Percentiles rank a stretch among this genome's conserved stretches.
phyloP scores from a whole-genome alignment of 2,113 vertebrate genomes.

The Onychostruthus taczanowskii region DNA sequence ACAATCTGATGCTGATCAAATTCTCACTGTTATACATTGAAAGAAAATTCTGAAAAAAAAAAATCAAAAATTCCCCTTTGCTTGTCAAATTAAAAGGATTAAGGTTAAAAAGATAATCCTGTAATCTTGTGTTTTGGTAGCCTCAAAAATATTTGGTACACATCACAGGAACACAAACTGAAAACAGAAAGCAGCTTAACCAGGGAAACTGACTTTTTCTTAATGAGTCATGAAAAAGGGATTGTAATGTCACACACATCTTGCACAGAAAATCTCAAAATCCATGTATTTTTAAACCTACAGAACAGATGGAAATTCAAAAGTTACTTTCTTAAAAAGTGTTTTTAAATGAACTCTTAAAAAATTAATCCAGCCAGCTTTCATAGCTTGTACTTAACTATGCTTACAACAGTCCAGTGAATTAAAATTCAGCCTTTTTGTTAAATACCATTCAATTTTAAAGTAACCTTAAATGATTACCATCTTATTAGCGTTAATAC shows the following conservation, averaged over 20 bases:
- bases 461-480: not conserved
- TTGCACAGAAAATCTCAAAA: not conserved
- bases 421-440: not conserved
- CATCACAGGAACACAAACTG: not conserved
- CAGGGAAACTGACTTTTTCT: not conserved
- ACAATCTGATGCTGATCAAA: not conserved
- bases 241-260: not conserved
- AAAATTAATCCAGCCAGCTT: not conserved
- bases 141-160: not conserved
- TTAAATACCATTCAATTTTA: not conserved
- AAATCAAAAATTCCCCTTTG: not conserved
- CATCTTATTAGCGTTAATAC: not conserved
- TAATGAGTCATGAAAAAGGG: not conserved
- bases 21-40: not conserved
- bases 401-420: not conserved
- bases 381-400: not conserved
- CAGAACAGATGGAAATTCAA: not conserved
- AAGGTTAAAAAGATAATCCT: not conserved
- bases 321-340: not conserved
- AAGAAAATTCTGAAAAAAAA: not conserved
- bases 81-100: constrained; percentile 26
- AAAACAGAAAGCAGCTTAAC: not conserved
- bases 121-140: not conserved
- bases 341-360: not conserved
- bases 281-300: not conserved